A percentile compares a stretch with the other conserved stretches of the same genome.
These are phyloP conservation scores for Actenoides lindsayi DNA, from an alignment of 2,113 vertebrate species.

Conservation along the genomic window DNA sequence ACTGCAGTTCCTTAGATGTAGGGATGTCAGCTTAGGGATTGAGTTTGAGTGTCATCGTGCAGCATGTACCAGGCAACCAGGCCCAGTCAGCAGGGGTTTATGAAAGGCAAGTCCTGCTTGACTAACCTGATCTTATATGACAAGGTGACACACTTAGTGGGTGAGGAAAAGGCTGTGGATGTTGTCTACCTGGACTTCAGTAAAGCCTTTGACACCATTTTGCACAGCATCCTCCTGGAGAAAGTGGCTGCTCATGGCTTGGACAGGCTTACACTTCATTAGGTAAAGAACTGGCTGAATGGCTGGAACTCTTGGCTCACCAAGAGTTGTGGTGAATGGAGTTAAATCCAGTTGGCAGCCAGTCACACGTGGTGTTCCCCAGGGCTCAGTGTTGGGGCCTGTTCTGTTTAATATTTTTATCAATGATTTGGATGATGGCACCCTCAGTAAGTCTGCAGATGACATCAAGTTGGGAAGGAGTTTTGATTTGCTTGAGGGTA, in stretches of 20 bases:
- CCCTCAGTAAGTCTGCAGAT: not conserved
- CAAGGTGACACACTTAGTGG: not conserved
- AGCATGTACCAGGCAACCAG: rapidly evolving
- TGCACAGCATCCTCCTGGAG: not conserved
- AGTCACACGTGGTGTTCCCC: not conserved
- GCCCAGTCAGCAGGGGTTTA: not conserved
- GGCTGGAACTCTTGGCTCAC: too few relatives aligned
- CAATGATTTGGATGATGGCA: not conserved
- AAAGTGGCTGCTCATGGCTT: not conserved
- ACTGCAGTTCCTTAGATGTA: not conserved
- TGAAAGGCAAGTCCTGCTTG: not conserved
- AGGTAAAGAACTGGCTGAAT: not conserved
- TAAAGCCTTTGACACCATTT: not conserved
- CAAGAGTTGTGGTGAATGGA: not conserved
- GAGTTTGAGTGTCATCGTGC: not conserved
- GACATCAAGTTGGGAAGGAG: too few relatives aligned
- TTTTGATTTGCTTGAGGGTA: too few relatives aligned
- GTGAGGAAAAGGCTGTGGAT: not conserved
- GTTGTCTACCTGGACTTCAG: not conserved
- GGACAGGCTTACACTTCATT: not conserved
- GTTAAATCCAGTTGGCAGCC: not conserved
- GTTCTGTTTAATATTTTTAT: not conserved
- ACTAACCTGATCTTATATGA: not conserved
- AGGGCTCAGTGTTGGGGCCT: not conserved
- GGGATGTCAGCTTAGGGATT: not conserved